phyloP scores from a whole-genome alignment of 2,797 vertebrate genomes.

The Coccyzus lansbergi region DNA sequence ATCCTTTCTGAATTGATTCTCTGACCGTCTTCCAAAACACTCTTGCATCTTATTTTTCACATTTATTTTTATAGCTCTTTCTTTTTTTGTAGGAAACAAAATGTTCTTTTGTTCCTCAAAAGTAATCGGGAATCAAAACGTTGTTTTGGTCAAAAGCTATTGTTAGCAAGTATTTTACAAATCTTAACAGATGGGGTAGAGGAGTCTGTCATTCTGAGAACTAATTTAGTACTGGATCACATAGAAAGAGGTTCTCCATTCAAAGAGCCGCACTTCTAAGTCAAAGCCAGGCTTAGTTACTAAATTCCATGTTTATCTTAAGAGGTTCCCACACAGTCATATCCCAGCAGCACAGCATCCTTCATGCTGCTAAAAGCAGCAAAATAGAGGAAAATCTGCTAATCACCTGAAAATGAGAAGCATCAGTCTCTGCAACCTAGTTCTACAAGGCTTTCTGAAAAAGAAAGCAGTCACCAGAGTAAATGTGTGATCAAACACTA shows the following conservation, averaged over 20 bases:
- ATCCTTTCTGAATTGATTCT: conserved; percentile 10
- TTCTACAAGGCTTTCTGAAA: conserved; percentile 51
- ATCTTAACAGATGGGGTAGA: conserved; percentile 36
- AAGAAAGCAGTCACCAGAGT: conserved; percentile 65
- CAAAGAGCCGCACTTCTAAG: conserved; percentile 6
- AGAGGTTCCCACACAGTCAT: neutral
- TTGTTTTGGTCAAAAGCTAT: conserved; percentile 46
- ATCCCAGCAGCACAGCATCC: neutral
- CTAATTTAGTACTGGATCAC: neutral
- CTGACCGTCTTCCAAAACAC: neutral
- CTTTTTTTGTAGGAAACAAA: neutral
- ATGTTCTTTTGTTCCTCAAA: neutral
- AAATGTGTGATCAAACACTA: conserved; percentile 78
- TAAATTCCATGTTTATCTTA: conserved; percentile 10
- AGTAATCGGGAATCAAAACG: conserved; percentile 16
- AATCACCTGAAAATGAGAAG: conserved; percentile 50
- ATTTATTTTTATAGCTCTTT: conserved; percentile 16
- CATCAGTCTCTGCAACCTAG: conserved; percentile 29
- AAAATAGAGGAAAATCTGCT: conserved; percentile 33
- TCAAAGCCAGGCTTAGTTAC: neutral
- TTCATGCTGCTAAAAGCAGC: conserved; percentile 1
- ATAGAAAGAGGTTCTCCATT: conserved; percentile 22
- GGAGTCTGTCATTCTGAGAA: conserved; percentile 14
- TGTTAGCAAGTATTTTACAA: conserved; percentile 38
- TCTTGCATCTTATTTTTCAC: neutral